Conservation (phyloP, 2,888 invertebrate species). For the Drosophila sordidula region DNA sequence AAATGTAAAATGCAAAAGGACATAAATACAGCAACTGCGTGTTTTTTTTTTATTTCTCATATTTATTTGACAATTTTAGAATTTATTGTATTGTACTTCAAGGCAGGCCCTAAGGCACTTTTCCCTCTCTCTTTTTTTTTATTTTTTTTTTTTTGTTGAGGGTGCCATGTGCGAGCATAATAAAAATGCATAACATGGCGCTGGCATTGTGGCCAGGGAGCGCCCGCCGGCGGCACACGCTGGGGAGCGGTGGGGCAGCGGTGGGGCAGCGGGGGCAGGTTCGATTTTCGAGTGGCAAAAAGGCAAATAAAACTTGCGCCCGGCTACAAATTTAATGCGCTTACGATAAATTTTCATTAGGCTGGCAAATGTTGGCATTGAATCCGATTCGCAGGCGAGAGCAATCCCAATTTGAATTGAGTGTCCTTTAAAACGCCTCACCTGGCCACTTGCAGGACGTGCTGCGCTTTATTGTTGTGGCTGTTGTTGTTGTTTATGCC, state of each 20-base stretch:
- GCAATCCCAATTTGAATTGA: constrained; percentile 36
- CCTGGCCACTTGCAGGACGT: constrained; percentile 34
- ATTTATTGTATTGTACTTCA: constrained; percentile 57
- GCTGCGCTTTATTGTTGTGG: constrained; percentile 1
- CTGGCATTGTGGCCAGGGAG: neutral
- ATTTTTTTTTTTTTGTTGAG: neutral
- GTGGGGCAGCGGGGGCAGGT: neutral
- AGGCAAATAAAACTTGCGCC: constrained; percentile 46
- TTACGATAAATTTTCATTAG: constrained; percentile 76
- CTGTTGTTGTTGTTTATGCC: constrained; percentile 52
- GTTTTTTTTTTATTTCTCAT: constrained; percentile 21
- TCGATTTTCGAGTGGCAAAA: constrained; percentile 38
- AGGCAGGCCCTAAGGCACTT: constrained; percentile 17
- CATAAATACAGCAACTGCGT: constrained; percentile 41
- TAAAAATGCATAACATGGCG: constrained; percentile 74
- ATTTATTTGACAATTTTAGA: constrained; percentile 72
- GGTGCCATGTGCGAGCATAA: constrained; percentile 48
- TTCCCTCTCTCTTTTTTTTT: neutral
- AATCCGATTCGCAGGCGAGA: constrained; percentile 36
- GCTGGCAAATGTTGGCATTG: constrained; percentile 47
- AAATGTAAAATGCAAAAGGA: constrained; percentile 22
- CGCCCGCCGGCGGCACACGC: neutral
- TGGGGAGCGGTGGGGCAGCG: too few relatives aligned
- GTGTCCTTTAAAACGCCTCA: constrained; percentile 21
- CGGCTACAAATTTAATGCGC: constrained; percentile 67